Evolutionary conservation across 2,113 vertebrate species (phyloP).

Genomic region (Martes martes): DNA sequence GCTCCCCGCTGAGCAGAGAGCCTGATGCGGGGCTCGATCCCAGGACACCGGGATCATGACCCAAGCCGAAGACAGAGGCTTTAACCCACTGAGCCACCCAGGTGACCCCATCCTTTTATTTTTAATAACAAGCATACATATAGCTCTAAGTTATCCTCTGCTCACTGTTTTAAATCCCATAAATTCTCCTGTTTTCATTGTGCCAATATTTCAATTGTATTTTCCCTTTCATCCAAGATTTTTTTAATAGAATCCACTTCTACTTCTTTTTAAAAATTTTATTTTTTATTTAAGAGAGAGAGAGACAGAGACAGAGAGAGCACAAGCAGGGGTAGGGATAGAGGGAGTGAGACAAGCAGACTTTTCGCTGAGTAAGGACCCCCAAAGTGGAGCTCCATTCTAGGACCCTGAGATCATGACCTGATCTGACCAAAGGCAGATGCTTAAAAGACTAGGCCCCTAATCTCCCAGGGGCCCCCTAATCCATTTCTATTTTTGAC

Average conservation of each 20-base stretch:
- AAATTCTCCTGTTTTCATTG: not conserved
- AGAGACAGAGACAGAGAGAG: not conserved
- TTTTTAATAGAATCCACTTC: not conserved
- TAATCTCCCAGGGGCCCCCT: not conserved
- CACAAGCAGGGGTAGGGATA: not conserved
- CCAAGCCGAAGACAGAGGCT: no score
- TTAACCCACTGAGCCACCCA: no score
- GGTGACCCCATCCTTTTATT: not conserved
- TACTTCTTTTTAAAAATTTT: not conserved
- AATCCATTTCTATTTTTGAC: not conserved
- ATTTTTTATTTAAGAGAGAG: not conserved
- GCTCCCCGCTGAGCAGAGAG: no score
- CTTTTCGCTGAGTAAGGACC: not conserved
- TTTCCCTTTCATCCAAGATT: not conserved
- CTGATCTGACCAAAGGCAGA: not conserved
- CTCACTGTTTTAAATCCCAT: not conserved
- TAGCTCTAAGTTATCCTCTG: not conserved
- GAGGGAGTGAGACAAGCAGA: not conserved
- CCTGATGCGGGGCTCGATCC: no score
- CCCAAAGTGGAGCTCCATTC: not conserved
- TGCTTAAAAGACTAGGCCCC: not conserved
- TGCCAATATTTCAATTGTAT: not conserved
- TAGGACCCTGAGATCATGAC: not conserved
- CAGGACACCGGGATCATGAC: no score
- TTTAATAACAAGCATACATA: not conserved